A percentile compares a stretch with the other conserved stretches of the same genome.
Evolutionary conservation across 2,113 vertebrate species (phyloP).

Genomic region (Paradoxurus hermaphroditus): DNA sequence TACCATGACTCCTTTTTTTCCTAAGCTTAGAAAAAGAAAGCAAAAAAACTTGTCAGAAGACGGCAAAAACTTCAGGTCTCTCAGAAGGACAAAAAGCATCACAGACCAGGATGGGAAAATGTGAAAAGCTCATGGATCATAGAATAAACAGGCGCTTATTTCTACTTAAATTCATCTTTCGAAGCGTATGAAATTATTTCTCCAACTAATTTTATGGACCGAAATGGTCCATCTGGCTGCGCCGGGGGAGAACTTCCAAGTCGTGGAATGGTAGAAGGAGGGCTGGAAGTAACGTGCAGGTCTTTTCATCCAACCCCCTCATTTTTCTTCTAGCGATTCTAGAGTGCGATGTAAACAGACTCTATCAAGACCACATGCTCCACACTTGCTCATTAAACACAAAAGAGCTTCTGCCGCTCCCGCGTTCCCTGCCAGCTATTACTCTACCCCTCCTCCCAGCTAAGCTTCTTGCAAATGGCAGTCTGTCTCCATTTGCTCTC

Average conservation of each 20-base stretch:
- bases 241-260: background rate
- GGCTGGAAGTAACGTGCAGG: background rate
- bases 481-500: background rate
- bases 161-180: slow-evolving; percentile 14
- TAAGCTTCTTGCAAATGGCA: background rate
- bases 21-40: background rate
- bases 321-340: slow-evolving; percentile 43
- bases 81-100: background rate
- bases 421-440: background rate
- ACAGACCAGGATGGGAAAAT: background rate
- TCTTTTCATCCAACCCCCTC: slow-evolving; percentile 43
- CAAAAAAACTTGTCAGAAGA: background rate
- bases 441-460: no score
- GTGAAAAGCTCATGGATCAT: background rate
- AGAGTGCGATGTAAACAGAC: slow-evolving; percentile 59
- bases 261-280: background rate
- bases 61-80: background rate
- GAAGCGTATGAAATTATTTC: slow-evolving; percentile 4
- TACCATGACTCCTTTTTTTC: background rate
- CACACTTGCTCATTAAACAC: slow-evolving; percentile 43
- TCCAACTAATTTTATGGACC: slow-evolving; percentile 11
- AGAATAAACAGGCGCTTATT: background rate
- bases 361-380: background rate
- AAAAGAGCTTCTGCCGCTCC: background rate
- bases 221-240: slow-evolving; percentile 49